A percentile compares a stretch with the other conserved stretches of the same genome.
phyloP scores from a whole-genome alignment of 2,797 vertebrate species.

The Hippocampus kuda region DNA sequence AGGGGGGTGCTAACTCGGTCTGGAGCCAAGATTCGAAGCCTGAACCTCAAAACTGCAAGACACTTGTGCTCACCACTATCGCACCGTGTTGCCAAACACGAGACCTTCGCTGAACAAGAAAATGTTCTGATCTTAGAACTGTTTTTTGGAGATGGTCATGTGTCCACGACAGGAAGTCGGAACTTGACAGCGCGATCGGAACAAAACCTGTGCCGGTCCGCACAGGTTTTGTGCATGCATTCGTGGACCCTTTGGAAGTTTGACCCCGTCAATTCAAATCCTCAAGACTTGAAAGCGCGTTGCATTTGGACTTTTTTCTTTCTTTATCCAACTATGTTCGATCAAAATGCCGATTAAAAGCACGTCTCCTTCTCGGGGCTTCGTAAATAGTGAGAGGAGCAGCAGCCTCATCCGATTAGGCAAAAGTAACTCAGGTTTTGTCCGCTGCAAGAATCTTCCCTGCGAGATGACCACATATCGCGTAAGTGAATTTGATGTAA shows the following conservation, averaged over 20 bases:
- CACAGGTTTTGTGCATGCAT: background rate
- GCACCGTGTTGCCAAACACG: too few relatives aligned
- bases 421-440: slow-evolving; percentile 28
- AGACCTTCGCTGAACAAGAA: too few relatives aligned
- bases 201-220: background rate
- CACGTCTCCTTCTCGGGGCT: background rate
- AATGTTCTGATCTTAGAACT: too few relatives aligned
- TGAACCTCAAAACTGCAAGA: too few relatives aligned
- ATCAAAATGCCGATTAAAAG: background rate
- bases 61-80: too few relatives aligned
- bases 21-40: too few relatives aligned
- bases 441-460: slow-evolving; percentile 20
- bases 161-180: background rate
- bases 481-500: background rate
- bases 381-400: slow-evolving; percentile 14
- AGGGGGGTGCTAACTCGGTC: too few relatives aligned
- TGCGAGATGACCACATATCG: background rate
- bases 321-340: background rate
- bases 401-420: slow-evolving; percentile 46
- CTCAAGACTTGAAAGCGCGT: background rate
- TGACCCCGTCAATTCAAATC: background rate
- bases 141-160: background rate
- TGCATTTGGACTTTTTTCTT: background rate
- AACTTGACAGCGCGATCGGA: background rate
- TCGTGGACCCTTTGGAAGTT: background rate